These are phyloP conservation scores for Criorhina ranunculi DNA, from an alignment of 2,888 invertebrate genomes.

Conservation along the genomic window DNA sequence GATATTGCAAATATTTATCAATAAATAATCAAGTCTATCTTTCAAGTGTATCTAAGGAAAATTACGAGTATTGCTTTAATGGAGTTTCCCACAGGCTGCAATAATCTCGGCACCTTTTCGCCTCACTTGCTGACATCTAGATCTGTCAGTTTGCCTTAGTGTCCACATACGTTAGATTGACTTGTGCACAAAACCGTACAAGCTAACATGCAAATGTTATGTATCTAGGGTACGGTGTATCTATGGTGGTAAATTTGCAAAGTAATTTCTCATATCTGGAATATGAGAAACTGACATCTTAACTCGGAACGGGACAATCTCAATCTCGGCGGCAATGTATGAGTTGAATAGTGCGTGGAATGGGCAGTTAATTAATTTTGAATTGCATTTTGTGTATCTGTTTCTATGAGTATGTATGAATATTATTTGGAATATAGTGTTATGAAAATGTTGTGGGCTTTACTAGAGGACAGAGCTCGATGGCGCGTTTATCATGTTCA, in stretches of 20 bases:
- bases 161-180: constrained; percentile 60
- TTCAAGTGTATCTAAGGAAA: constrained; percentile 20
- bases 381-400: constrained; percentile 49
- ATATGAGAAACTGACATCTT: constrained; percentile 47
- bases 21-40: background rate
- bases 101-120: constrained; percentile 65
- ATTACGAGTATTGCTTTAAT: background rate
- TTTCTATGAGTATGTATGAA: constrained; percentile 7
- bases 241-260: constrained; percentile 28
- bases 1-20: constrained; percentile 14
- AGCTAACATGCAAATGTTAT: constrained; percentile 61
- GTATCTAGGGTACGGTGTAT: background rate
- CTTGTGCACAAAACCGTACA: constrained; percentile 45
- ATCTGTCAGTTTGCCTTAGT: constrained; percentile 70
- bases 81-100: constrained; percentile 52
- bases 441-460: constrained; percentile 35
- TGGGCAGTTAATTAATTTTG: constrained; percentile 66
- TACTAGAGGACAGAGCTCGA: background rate
- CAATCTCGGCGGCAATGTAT: constrained; percentile 33
- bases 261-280: constrained; percentile 61
- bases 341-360: constrained; percentile 64
- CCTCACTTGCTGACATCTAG: constrained; percentile 69
- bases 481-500: constrained; percentile 61
- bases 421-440: constrained; percentile 40
- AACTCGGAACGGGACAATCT: constrained; percentile 36